Evolutionary conservation across 2,797 vertebrate genomes (phyloP).

Genomic region (Erethizon dorsatum): DNA sequence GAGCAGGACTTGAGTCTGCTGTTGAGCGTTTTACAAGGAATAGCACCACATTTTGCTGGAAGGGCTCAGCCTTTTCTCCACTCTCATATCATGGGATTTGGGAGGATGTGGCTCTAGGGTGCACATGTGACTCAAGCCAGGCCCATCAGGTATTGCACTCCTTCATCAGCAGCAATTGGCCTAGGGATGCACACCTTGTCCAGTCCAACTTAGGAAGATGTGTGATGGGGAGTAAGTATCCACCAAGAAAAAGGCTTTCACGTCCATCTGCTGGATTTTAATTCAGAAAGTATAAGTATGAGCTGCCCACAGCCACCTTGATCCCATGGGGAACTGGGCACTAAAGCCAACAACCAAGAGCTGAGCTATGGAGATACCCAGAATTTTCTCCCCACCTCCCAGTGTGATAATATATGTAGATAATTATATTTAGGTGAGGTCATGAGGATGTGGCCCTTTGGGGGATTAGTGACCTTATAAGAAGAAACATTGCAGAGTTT

Average conservation of each 20-base stretch:
- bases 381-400: not conserved
- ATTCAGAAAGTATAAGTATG: not conserved
- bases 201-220: not conserved
- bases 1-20: not conserved
- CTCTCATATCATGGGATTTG: not conserved
- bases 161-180: not conserved
- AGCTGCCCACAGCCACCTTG: not conserved
- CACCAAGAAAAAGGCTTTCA: not conserved
- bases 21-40: not conserved
- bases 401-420: not conserved
- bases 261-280: not conserved
- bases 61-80: not conserved
- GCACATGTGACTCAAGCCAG: not conserved
- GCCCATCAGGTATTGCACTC: not conserved
- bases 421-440: not conserved
- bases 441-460: not conserved
- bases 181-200: not conserved
- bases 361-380: not conserved
- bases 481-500: not conserved
- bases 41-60: not conserved
- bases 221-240: not conserved
- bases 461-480: not conserved
- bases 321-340: not conserved
- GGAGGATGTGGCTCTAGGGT: not conserved
- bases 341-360: not conserved